Evolutionary conservation across 2,113 vertebrate species (phyloP), one percentile per base, ranked within the genome.

Genomic region (Oxyruncus cristatus): DNA sequence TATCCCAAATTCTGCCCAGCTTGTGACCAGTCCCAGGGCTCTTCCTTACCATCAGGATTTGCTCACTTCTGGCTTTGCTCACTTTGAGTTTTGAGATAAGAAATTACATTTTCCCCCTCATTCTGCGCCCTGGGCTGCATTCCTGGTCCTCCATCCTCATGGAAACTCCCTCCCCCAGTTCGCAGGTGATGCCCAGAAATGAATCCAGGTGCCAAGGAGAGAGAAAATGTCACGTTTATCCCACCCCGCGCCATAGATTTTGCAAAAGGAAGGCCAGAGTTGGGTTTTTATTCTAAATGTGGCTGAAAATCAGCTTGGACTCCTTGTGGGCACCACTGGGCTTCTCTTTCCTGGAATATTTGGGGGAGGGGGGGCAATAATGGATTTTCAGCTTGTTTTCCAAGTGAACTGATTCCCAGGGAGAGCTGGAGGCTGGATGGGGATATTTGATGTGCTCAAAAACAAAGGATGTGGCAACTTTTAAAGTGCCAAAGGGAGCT

Each of bases 141-240:
- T 75, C 52, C 61, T 1, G 1, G 9, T 8, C 11, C 8, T 37
- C 65, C 7, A 0, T n/a, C 41, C 12, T 41, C 26, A 8, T 0
- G 5, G 47, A 30, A 77, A 20, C 14, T 61, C 37, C 6, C 35
- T 55, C 39, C 41, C 37, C 21, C 3, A 0, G 6, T 16, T 68
- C 26, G 55, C 0, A 0, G 70, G 37, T 21, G 32, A 3, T 26
- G 33, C 73, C 82, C 35, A 18, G 85, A 24, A 47, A 18, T 5
- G 13, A 41, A 24, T 23, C 53, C 44, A 9, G 5, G 37, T 52
- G 42, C 16, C 42, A 41, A 12, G 26, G 58, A 67, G 30, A 52
- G 22, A 37, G 35, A 39, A 49, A 47, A 42, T 4, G 4, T 12
- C 46, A 6, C 10, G 5, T 19, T 79, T 24, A 11, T 9, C 46